Conservation (phyloP, 1,140 invertebrate species). For the Xylocopa sonorina region DNA sequence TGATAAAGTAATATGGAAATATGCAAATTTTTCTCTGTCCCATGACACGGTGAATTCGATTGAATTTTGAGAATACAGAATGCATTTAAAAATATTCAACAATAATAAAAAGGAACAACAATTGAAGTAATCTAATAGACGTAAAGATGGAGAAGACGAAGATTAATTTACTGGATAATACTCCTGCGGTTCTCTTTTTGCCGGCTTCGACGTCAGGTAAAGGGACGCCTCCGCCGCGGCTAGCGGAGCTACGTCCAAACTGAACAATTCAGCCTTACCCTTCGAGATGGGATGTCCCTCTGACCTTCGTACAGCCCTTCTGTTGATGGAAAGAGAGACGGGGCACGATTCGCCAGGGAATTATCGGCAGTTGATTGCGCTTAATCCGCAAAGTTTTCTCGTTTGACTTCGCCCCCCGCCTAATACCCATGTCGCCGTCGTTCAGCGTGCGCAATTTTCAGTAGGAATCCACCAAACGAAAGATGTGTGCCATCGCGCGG, state of each 20-base stretch:
- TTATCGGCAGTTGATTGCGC: constrained; percentile 69
- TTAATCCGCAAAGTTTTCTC: constrained; percentile 70
- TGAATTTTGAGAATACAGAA: too few species aligned
- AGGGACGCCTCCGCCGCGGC: constrained; percentile 27
- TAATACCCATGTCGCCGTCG: constrained; percentile 29
- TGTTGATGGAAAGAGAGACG: not conserved
- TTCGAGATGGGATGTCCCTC: constrained; percentile 39
- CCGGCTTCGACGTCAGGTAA: constrained; percentile 38
- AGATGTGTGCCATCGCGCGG: constrained; percentile 42
- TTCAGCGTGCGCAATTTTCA: constrained; percentile 41
- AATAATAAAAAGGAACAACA: not conserved
- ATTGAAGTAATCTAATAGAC: constrained; percentile 65
- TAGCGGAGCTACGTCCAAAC: constrained; percentile 29
- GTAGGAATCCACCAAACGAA: constrained; percentile 46
- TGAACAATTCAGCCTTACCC: constrained; percentile 45
- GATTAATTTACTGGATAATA: constrained; percentile 67
- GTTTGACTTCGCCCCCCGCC: constrained; percentile 59
- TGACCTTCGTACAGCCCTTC: not conserved
- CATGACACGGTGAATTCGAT: too few species aligned
- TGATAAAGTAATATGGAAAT: too few species aligned
- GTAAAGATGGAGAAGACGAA: constrained; percentile 22
- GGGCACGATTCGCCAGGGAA: constrained; percentile 60
- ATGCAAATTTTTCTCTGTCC: too few species aligned
- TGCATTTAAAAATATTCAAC: not conserved
- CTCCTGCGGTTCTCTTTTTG: constrained; percentile 43